Evolutionary conservation across 2,113 vertebrate species (phyloP), one percentile per base, ranked within the genome.

Genomic region (Ardeotis arabs): DNA sequence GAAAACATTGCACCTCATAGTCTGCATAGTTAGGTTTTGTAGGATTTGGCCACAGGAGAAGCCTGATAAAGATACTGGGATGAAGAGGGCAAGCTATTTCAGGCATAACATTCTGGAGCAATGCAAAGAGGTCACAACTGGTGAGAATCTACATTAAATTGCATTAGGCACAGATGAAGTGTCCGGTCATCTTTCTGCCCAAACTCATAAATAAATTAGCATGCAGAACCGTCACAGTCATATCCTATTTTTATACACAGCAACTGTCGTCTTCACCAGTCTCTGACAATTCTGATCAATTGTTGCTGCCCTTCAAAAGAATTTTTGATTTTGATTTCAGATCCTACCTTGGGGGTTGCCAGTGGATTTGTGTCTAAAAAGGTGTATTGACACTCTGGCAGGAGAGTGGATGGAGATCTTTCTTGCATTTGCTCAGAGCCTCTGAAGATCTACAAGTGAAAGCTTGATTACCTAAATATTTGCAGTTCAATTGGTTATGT

Each of bases 141-240:
- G 52, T 84, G 73, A 81, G 44, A 93, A 93, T 84, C 69, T 89
- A 66, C 76, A 89, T 69, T 84, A 95, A 95, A 96, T 92, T 89
- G 66, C 53, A 91, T 89, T 87, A 96, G 80, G 49, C 77, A 91
- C 66, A 95, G 88, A 90, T 87, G 92, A 96, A 95, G 53, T 72
- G 49, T 60, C 81, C 4, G 6, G 70, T 87, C 74, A 77, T 85
- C 83, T 67, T 88, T 70, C 77, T 76, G 44, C 44, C 60, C 84
- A 95, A 73, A 74, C 52, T 78, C 79, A 90, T 86, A 93, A 93
- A 94, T 92, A 58, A 83, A 80, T 86, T 90, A 93, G 39, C 69
- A 92, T 66, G 66, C 33, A 45, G 29, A 72, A n/a, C 29, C 8
- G 3, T 41, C 76, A 49, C 29, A 90, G 69, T 66, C 80, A 62